These are phyloP conservation scores for Megalurothrips usitatus DNA, from an alignment of 2,888 invertebrate species.

Conservation along the genomic window DNA sequence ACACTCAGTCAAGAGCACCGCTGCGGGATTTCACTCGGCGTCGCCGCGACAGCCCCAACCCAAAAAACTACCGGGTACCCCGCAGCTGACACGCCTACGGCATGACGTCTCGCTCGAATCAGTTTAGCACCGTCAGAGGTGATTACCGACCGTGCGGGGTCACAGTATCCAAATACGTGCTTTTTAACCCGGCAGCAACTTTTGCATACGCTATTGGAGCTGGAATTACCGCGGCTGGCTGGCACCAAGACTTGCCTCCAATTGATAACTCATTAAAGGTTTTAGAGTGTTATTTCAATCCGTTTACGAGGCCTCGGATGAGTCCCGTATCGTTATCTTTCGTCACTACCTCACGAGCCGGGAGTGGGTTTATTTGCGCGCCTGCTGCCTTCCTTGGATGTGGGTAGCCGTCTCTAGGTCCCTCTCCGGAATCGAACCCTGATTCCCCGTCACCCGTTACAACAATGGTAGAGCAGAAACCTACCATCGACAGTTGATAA, in stretches of 20 bases:
- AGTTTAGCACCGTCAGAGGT: conserved; percentile 43
- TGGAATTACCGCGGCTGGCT: conserved; percentile 70
- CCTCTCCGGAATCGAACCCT: conserved; percentile 70
- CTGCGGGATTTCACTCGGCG: conserved; percentile 44
- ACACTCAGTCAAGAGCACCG: conserved; percentile 47
- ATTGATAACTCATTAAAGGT: conserved; percentile 58
- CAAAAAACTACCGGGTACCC: neutral
- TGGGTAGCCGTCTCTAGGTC: conserved; percentile 67
- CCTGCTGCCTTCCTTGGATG: conserved; percentile 69
- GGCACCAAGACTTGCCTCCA: conserved; percentile 66
- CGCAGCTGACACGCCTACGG: conserved; percentile 34
- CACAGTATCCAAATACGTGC: conserved; percentile 54
- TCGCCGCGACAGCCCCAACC: too few relatives aligned
- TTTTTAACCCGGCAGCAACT: conserved; percentile 61
- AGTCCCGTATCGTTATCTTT: conserved; percentile 62
- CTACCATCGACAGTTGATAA: conserved; percentile 65
- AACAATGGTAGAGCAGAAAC: conserved; percentile 62
- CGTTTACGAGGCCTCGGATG: conserved; percentile 54
- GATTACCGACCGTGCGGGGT: conserved; percentile 49
- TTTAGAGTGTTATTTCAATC: conserved; percentile 54
- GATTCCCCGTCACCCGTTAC: conserved; percentile 69
- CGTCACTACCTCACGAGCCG: conserved; percentile 60
- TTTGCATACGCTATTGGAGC: too few relatives aligned
- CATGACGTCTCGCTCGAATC: conserved; percentile 38
- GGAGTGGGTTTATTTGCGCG: conserved; percentile 62